Base-by-base conservation (phyloP, 2,797 vertebrate genomes). In the Crax fasciolata region DNA sequence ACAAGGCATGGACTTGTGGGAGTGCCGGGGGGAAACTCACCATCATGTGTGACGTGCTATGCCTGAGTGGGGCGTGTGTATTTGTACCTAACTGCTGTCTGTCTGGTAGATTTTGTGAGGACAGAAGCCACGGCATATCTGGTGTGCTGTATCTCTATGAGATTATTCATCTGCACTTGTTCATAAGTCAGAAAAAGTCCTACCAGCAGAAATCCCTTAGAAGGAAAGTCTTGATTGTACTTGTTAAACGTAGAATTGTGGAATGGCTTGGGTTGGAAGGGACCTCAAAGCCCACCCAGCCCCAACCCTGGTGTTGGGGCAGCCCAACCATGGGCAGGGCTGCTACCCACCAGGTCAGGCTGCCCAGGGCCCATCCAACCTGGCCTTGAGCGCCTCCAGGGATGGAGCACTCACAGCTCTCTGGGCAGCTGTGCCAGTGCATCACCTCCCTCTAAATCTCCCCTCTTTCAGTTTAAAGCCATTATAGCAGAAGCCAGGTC, bases 51-150 rank as follows among this genome's bases (percentile, higher is more conserved):
- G 51, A 13, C 1, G 28, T 28, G 20, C 46, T 52, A 15, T 11
- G 20, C 30, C 17, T 2, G 16, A 35, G 35, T 1, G 3, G 39
- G 13, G 13, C 3, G 3, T 6, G 21, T 5, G 5, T 20, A 1
- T 32, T 11, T 10, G 43, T n/a, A 10, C 0, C 2, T 3, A 28
- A 4, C 8, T 58, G 57, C 41, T 25, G 71, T 68, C 41, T 10
- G 1, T 1, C 13, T 25, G 61, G 57, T 17, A 39, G 13, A n/a
- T 8, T 6, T 32, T 6, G 9, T 8, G n/a, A 30, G 2, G 6
- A 5, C 4, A 25, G 25, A 78, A 76, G 23, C 5, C 25, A 2
- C 2, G 0, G 5, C 0, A 2, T 4, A 21, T 17, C 43, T 19
- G 82, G 18, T 7, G 30, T 13, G 13, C 58, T 4, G 30, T 15